Conservation (phyloP, 2,888 invertebrate genomes). For the Onchidella celtica region DNA sequence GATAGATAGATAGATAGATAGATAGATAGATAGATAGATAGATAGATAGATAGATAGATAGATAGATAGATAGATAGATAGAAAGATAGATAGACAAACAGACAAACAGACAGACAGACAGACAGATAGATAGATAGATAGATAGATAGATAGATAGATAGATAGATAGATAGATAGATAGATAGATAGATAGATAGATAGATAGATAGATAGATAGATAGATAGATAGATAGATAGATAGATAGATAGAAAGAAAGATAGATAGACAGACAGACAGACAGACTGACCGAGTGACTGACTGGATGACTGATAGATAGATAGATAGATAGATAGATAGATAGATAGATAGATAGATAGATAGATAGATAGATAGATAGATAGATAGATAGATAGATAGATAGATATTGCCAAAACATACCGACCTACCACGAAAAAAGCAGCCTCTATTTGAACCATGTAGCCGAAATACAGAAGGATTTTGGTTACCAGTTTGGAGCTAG, state of each 20-base stretch:
- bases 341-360: not conserved
- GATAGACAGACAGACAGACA: constrained; percentile 6
- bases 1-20: too few relatives aligned
- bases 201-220: not conserved
- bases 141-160: constrained; percentile 1
- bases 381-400: not conserved
- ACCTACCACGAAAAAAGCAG: too few relatives aligned
- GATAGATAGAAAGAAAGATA: not conserved
- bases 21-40: too few relatives aligned
- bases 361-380: not conserved
- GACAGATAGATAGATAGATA: not conserved
- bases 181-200: not conserved
- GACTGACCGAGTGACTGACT: not conserved
- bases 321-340: not conserved
- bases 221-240: not conserved
- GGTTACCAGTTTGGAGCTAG: too few relatives aligned
- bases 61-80: too few relatives aligned
- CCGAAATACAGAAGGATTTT: too few relatives aligned
- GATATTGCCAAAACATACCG: too few relatives aligned
- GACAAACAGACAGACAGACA: not conserved
- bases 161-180: not conserved
- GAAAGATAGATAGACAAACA: not conserved
- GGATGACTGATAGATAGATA: not conserved
- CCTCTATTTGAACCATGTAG: too few relatives aligned
- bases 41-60: too few relatives aligned